phyloP scores from a whole-genome alignment of 2,888 invertebrate species.

The Tiliacea aurago region DNA sequence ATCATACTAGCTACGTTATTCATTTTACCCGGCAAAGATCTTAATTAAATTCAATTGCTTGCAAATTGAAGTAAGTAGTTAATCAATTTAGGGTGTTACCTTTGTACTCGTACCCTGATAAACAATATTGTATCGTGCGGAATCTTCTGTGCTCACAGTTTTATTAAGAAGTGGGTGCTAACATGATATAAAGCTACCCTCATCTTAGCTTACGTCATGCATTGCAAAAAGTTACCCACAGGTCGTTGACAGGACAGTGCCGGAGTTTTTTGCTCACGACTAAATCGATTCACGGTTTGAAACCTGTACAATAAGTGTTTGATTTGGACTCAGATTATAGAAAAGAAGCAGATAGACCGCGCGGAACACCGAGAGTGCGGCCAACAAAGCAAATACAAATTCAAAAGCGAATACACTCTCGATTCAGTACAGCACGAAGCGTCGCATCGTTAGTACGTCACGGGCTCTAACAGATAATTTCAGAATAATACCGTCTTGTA shows the following conservation, averaged over 20 bases:
- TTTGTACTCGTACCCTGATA: conserved; percentile 30
- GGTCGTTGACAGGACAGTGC: conserved; percentile 73
- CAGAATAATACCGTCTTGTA: no score
- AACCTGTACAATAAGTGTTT: conserved; percentile 36
- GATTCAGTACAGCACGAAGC: no score
- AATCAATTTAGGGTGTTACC: conserved; percentile 56
- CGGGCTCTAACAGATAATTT: no score
- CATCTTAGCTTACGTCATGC: conserved; percentile 69
- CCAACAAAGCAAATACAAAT: no score
- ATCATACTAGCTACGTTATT: conserved; percentile 61
- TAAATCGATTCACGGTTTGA: conserved; percentile 32
- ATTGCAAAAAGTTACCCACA: conserved; percentile 67
- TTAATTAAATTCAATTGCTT: conserved; percentile 74
- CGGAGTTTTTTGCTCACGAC: conserved; percentile 60
- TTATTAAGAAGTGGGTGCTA: conserved; percentile 9
- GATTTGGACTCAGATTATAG: no score
- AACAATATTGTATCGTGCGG: conserved; percentile 6
- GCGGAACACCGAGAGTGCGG: no score
- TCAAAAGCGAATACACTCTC: no score
- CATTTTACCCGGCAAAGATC: conserved; percentile 63
- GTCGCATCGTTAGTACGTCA: no score
- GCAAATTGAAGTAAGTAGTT: conserved; percentile 69
- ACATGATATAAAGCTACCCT: conserved; percentile 44
- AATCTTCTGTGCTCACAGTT: conserved; percentile 17
- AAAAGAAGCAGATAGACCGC: no score